A percentile compares a stretch with the other conserved stretches of the same genome.
phyloP scores from a whole-genome alignment of 2,113 vertebrate genomes.

The Gymnogyps californianus region DNA sequence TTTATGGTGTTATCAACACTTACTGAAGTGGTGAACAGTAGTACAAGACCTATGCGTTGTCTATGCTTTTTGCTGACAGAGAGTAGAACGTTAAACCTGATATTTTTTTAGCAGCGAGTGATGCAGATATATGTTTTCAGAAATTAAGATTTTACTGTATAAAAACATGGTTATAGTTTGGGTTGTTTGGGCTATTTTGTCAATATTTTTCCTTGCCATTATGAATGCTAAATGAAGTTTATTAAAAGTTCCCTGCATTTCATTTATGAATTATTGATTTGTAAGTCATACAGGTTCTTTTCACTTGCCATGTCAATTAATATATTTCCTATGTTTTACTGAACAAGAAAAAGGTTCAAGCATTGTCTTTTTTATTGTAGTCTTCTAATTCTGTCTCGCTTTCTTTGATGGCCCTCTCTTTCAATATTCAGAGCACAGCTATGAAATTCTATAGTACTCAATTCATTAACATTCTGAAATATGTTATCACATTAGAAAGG shows the following conservation, averaged over 20 bases:
- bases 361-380: background rate
- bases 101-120: background rate
- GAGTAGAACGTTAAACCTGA: background rate
- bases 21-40: background rate
- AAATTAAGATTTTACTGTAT: background rate
- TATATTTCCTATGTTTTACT: background rate
- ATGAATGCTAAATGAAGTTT: background rate
- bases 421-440: background rate
- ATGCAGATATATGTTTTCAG: background rate
- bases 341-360: background rate
- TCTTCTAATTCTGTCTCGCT: background rate
- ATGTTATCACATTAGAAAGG: background rate
- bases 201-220: background rate
- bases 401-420: background rate
- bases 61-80: background rate
- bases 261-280: background rate
- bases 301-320: background rate
- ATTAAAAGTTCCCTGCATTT: background rate
- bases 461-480: conserved; percentile 18
- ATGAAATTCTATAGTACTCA: background rate
- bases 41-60: background rate
- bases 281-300: background rate
- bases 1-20: background rate
- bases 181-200: background rate
- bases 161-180: background rate